These are phyloP conservation scores for Lottia scabra DNA, from an alignment of 2,888 invertebrate species.

Conservation along the genomic window DNA sequence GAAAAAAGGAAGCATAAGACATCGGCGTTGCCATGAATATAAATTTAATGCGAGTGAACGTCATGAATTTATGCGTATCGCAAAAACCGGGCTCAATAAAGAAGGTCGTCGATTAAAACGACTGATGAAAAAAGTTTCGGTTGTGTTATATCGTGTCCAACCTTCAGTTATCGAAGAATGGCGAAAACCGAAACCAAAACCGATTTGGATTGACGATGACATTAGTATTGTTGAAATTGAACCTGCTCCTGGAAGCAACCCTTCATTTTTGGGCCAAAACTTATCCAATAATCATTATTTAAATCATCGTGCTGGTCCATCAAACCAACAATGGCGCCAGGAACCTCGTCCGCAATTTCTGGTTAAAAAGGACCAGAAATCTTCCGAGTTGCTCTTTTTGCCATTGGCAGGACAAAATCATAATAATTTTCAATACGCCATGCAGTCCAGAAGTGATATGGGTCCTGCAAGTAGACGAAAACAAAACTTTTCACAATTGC, in stretches of 20 bases:
- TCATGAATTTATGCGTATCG: slow-evolving; percentile 32
- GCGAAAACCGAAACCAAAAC: slow-evolving; percentile 35
- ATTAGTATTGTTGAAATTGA: slow-evolving; percentile 35
- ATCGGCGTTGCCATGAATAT: slow-evolving; percentile 37
- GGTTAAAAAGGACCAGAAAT: slow-evolving; percentile 26
- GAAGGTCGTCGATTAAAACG: slow-evolving; percentile 29
- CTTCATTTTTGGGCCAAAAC: background rate
- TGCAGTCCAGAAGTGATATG: slow-evolving; percentile 24
- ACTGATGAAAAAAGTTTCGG: slow-evolving; percentile 33
- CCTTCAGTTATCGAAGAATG: slow-evolving; percentile 39
- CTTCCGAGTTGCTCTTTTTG: slow-evolving; percentile 24
- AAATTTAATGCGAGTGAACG: slow-evolving; percentile 44
- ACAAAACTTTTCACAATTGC: slow-evolving; percentile 13
- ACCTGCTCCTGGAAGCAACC: slow-evolving; percentile 15
- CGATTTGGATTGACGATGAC: slow-evolving; percentile 33
- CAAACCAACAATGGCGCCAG: background rate
- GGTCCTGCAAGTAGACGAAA: slow-evolving; percentile 31
- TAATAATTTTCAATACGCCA: slow-evolving; percentile 10
- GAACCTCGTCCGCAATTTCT: slow-evolving; percentile 19
- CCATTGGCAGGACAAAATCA: slow-evolving; percentile 26
- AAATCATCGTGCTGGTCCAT: background rate
- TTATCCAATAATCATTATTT: background rate
- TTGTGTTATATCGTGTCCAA: slow-evolving; percentile 32
- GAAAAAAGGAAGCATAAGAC: slow-evolving; percentile 37
- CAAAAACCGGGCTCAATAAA: slow-evolving; percentile 38